Conservation (phyloP, 2,113 vertebrate species). For the Orthonyx spaldingii region DNA sequence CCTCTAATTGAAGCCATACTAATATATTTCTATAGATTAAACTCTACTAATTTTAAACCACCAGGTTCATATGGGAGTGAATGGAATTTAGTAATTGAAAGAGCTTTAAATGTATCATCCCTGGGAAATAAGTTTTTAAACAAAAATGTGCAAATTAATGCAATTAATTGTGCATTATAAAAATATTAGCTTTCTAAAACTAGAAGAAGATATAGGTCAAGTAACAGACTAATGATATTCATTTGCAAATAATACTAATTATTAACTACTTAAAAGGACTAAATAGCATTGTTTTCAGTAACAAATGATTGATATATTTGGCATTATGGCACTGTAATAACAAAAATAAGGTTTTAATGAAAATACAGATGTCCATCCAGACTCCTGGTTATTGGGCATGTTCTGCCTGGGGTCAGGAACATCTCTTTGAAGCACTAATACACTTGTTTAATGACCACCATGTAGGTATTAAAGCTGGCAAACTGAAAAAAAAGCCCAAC, state of each 20-base stretch:
- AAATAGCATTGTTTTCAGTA: background rate
- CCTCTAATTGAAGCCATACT: background rate
- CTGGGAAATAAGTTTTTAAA: background rate
- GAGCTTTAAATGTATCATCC: background rate
- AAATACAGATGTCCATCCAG: background rate
- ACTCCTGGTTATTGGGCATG: background rate
- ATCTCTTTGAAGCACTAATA: background rate
- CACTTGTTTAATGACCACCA: background rate
- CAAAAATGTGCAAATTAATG: background rate
- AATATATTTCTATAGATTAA: background rate
- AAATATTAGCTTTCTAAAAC: background rate
- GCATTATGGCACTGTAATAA: background rate
- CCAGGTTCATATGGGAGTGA: background rate
- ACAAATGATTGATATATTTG: background rate
- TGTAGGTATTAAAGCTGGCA: background rate
- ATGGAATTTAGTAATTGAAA: background rate
- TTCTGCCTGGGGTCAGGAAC: background rate
- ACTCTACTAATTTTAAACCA: background rate
- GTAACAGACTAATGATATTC: background rate
- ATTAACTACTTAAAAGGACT: background rate
- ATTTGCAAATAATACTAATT: background rate
- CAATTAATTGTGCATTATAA: background rate
- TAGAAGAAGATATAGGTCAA: background rate
- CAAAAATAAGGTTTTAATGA: background rate
- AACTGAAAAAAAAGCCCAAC: slow-evolving; percentile 8